Conservation (phyloP, 2,113 vertebrate species). For the Nerophis lumbriciformis region DNA sequence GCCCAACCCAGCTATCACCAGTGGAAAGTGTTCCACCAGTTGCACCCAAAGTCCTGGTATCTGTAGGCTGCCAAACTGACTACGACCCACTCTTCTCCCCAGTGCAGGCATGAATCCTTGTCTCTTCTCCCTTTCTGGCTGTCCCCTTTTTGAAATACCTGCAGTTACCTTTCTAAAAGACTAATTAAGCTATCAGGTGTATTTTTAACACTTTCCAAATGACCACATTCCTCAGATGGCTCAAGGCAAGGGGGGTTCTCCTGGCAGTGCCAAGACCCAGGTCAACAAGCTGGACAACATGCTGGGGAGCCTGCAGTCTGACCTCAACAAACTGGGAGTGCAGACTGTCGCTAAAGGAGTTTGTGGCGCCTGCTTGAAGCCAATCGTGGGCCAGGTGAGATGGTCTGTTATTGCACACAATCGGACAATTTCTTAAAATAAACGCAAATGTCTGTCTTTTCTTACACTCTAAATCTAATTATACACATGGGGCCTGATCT, state of each 20-base stretch:
- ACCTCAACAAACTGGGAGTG: slow-evolving; percentile 94
- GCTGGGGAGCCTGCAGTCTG: slow-evolving; percentile 95
- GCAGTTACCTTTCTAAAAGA: background rate
- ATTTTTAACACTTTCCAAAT: slow-evolving; percentile 2
- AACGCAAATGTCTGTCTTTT: no score
- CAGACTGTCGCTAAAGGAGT: slow-evolving; percentile 96
- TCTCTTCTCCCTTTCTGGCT: slow-evolving; percentile 32
- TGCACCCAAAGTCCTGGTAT: slow-evolving; percentile 72
- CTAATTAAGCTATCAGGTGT: background rate
- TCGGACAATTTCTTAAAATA: no score
- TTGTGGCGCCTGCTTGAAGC: slow-evolving; percentile 96
- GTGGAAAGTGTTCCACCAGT: slow-evolving; percentile 50
- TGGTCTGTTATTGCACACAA: background rate
- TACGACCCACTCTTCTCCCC: slow-evolving; percentile 78
- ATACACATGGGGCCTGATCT: no score
- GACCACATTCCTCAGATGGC: slow-evolving; percentile 78
- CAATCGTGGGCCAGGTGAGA: slow-evolving; percentile 94
- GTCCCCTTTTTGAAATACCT: slow-evolving; percentile 9
- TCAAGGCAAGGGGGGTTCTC: slow-evolving; percentile 80
- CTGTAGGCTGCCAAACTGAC: slow-evolving; percentile 90
- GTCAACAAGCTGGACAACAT: slow-evolving; percentile 98
- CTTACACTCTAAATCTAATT: no score
- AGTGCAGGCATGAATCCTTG: slow-evolving; percentile 75
- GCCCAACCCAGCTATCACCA: slow-evolving; percentile 41
- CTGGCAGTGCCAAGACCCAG: slow-evolving; percentile 78